A percentile compares a stretch with the other conserved stretches of the same genome.
These are phyloP conservation scores for Syngnathus rostellatus DNA, from an alignment of 2,797 vertebrate genomes.

Conservation along the genomic window DNA sequence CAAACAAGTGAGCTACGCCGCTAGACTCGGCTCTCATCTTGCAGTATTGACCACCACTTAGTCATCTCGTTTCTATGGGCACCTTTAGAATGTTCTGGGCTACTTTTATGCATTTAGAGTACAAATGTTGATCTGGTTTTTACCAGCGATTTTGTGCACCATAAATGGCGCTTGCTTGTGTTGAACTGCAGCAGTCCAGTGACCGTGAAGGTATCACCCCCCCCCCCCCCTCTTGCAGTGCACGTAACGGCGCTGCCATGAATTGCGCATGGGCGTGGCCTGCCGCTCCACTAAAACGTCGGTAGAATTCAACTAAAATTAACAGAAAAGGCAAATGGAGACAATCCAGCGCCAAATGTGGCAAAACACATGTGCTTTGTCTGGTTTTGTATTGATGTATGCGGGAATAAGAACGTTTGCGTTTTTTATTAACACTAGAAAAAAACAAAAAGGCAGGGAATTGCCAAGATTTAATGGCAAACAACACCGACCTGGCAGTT, in stretches of 20 bases:
- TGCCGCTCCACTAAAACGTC: background rate
- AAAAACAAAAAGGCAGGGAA: background rate
- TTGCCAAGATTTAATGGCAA: background rate
- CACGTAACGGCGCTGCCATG: conserved; percentile 51
- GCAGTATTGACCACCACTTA: no score
- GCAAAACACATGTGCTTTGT: background rate
- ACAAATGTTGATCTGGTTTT: no score
- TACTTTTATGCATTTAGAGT: no score
- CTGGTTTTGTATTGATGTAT: no score
- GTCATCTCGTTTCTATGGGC: no score
- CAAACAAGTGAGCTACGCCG: conserved; percentile 23
- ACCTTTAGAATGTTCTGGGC: no score
- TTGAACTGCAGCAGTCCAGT: background rate
- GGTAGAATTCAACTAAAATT: background rate
- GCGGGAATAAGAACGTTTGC: background rate
- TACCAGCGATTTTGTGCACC: no score
- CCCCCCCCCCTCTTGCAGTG: background rate
- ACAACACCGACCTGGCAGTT: conserved; percentile 11
- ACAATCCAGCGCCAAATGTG: background rate
- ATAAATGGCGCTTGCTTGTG: background rate
- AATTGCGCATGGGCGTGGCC: conserved; percentile 55
- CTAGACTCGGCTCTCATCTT: no score
- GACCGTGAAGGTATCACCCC: conserved; percentile 10
- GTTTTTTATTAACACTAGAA: no score
- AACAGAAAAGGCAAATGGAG: background rate